Percentiles rank a stretch among this genome's conserved stretches.
phyloP scores from a whole-genome alignment of 2,797 vertebrate genomes.

The Alca torda region DNA sequence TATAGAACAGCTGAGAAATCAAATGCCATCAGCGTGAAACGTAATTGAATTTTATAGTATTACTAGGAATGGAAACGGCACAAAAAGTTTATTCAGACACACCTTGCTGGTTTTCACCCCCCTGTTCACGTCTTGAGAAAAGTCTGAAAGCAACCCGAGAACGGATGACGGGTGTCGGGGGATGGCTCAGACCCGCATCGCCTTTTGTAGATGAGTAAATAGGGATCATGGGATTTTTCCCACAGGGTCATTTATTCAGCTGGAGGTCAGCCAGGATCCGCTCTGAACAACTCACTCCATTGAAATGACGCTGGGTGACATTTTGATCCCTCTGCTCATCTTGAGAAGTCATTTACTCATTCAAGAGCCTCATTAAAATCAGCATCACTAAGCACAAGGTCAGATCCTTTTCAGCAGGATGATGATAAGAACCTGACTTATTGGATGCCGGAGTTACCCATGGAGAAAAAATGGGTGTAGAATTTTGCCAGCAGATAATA shows the following conservation, averaged over 20 bases:
- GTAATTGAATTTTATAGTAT: neutral
- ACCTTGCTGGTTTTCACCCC: neutral
- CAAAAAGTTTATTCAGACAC: neutral
- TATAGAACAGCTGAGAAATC: neutral
- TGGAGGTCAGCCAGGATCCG: neutral
- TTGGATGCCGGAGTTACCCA: neutral
- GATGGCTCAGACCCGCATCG: neutral
- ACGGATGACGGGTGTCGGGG: fast-evolving
- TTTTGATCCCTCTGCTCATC: neutral
- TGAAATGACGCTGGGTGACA: neutral
- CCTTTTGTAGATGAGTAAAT: neutral
- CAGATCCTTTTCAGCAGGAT: neutral
- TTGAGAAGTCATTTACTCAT: neutral
- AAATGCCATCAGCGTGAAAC: neutral
- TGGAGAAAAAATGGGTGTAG: neutral
- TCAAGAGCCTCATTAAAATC: neutral
- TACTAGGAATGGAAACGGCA: neutral
- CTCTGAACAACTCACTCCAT: neutral
- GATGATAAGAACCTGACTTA: neutral
- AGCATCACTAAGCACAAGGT: neutral
- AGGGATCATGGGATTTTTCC: neutral
- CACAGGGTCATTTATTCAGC: neutral
- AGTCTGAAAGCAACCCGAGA: neutral
- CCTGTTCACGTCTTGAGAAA: neutral
- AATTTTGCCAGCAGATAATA: neutral